Base-by-base conservation (phyloP, 2,113 vertebrate genomes). In the Oreochromis spilurus region DNA sequence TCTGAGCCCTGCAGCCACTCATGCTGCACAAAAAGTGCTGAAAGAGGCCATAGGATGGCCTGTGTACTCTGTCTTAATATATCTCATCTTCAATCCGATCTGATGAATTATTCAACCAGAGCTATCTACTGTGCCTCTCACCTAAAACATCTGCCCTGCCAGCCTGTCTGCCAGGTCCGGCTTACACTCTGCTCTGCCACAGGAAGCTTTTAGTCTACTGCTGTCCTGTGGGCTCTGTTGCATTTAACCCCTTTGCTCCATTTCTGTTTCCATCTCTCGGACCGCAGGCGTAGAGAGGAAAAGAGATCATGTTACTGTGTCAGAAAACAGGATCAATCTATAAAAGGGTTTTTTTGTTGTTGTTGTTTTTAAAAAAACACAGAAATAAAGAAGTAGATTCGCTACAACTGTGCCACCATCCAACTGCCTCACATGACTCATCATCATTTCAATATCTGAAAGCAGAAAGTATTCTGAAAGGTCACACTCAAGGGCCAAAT, bases 31-130 rank as follows among this genome's bases (percentile, higher is more conserved):
- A 84, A 93, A 94, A 87, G 81, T 90, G 85, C 93, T 87, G 88
- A 92, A 94, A 86, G 90, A 88, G 83, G 91, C 88, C 88, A 84
- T 54, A 89, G 82, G 90, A 93, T 82, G 92, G 87, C 58, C 89
- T 86, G 82, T 88, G 84, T 79, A 62, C 88, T 78, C 88, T 84
- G 92, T 95, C 90, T 95, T 95, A 94, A 95, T 95, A 95, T 91
- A 95, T 93, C 94, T 92, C 94, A 94, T 94, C 87, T 94, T 91
- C 92, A 93, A 87, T 95, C 88, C 90, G 67, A 84, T 87, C 87
- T 90, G 89, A 94, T 96, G 92, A 95, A 96, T 96, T 93, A 95
- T 95, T 95, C 94, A 96, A 29, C 79, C 34, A 6, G 21, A 60
- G 93, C 89, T 93, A 94, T 92, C 94, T 87, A 87, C 91, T 92